phyloP scores from a whole-genome alignment of 2,113 vertebrate species.

The Limnothrissa miodon region DNA sequence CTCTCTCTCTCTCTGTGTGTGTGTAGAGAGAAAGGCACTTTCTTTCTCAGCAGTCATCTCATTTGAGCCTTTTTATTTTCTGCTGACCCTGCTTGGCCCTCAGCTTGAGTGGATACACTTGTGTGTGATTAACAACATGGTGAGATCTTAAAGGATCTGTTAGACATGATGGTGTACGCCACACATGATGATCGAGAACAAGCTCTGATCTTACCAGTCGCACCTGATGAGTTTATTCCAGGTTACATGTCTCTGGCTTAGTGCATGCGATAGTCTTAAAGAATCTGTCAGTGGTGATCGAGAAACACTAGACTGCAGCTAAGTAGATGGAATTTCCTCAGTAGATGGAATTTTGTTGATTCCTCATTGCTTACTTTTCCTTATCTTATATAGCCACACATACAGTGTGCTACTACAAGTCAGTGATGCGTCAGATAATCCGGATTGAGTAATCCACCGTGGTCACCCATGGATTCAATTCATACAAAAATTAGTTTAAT shows the following conservation, averaged over 20 bases:
- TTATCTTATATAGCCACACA: background rate
- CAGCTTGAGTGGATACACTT: background rate
- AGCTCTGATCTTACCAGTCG: background rate
- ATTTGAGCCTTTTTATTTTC: background rate
- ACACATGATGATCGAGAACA: background rate
- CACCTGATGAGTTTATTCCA: background rate
- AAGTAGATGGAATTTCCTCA: too few species aligned
- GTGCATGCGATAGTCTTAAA: background rate
- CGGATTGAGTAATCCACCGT: too few species aligned
- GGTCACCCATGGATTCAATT: too few species aligned
- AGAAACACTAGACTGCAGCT: background rate
- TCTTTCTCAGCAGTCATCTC: background rate
- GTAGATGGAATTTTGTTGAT: background rate
- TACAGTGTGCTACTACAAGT: background rate
- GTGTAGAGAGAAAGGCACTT: background rate
- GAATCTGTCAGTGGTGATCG: background rate
- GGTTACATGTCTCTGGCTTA: background rate
- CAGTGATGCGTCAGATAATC: too few species aligned
- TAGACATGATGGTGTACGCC: background rate
- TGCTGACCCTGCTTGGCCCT: too few species aligned
- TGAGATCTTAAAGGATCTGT: background rate
- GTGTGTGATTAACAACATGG: background rate
- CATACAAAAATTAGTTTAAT: too few species aligned
- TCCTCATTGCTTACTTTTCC: background rate
- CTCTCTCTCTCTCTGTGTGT: background rate